Percentiles rank a stretch among this genome's conserved stretches.
phyloP scores from a whole-genome alignment of 2,797 vertebrate genomes.

The Squalus acanthias region DNA sequence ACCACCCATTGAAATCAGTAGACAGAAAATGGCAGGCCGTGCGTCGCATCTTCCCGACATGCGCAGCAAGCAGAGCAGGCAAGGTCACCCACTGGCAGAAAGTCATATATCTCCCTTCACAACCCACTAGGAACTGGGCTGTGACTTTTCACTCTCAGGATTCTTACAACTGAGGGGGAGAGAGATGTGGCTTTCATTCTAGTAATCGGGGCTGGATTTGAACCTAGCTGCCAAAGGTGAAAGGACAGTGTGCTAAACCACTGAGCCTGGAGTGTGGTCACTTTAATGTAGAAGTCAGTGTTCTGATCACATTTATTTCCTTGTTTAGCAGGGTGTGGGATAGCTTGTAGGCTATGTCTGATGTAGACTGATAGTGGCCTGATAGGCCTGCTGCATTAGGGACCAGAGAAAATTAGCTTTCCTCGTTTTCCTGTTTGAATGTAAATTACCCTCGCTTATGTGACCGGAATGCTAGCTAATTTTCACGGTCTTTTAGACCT shows the following conservation, averaged over 20 bases:
- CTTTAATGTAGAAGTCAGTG: neutral
- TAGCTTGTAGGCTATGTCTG: neutral
- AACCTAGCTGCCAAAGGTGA: neutral
- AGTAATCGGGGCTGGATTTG: neutral
- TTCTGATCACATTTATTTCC: neutral
- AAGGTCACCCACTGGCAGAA: neutral
- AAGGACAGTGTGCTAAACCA: neutral
- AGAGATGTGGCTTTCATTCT: neutral
- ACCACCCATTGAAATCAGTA: neutral
- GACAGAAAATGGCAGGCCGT: neutral
- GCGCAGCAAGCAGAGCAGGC: neutral
- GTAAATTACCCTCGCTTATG: neutral
- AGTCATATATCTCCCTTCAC: neutral
- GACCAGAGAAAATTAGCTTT: neutral
- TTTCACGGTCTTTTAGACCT: neutral
- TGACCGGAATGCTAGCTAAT: neutral
- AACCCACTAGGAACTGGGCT: neutral
- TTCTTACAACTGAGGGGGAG: neutral
- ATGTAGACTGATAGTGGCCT: neutral
- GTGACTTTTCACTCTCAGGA: neutral
- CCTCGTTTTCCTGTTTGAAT: slow-evolving; percentile 3
- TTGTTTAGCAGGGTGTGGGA: neutral
- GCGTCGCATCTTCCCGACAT: neutral
- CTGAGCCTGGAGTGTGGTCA: neutral
- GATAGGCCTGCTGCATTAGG: slow-evolving; percentile 1